Evolutionary conservation across 2,797 vertebrate species (phyloP).

Genomic region (Poecile montanus): DNA sequence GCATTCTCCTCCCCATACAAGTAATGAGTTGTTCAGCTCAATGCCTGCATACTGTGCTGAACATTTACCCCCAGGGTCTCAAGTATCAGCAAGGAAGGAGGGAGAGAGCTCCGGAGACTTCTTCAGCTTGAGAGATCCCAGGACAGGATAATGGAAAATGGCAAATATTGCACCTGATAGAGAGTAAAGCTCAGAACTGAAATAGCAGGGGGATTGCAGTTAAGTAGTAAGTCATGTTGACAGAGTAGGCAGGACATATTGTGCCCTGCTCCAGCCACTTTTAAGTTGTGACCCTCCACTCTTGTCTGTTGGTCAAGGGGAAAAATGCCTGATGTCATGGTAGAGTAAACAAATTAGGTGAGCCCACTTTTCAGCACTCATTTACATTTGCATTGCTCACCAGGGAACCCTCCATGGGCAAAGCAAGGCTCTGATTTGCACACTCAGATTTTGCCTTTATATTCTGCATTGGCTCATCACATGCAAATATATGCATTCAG

Average conservation of each 20-base stretch:
- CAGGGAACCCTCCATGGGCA: neutral
- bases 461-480: slow-evolving; percentile 1
- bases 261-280: neutral
- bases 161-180: neutral
- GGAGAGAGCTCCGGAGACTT: neutral
- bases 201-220: neutral
- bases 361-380: neutral
- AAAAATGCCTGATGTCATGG: neutral
- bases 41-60: slow-evolving; percentile 11
- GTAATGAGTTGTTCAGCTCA: slow-evolving; percentile 32
- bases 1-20: neutral
- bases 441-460: neutral
- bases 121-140: slow-evolving; percentile 38
- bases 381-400: slow-evolving; percentile 7
- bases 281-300: neutral
- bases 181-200: neutral
- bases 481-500: slow-evolving; percentile 36
- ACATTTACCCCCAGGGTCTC: slow-evolving; percentile 17
- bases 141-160: slow-evolving; percentile 30
- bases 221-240: neutral
- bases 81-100: neutral
- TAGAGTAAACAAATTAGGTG: slow-evolving; percentile 2
- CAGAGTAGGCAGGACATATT: neutral
- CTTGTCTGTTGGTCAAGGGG: neutral
- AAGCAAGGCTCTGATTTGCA: slow-evolving; percentile 27